A percentile compares a stretch with the other conserved stretches of the same genome.
Evolutionary conservation across 2,888 invertebrate genomes (phyloP).

Genomic region (Campopleginae sp.): DNA sequence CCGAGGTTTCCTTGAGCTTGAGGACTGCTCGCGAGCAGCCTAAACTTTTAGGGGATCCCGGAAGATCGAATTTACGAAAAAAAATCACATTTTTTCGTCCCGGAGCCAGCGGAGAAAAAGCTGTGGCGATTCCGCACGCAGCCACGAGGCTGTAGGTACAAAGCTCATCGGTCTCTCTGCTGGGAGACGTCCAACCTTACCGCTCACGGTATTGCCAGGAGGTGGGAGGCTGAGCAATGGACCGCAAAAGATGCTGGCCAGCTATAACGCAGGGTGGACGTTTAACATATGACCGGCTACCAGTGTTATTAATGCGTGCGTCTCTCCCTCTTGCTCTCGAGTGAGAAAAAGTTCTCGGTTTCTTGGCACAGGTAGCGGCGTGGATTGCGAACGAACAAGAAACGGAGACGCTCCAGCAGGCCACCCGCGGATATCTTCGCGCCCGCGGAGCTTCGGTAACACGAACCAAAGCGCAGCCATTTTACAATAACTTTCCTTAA

Average conservation of each 20-base stretch:
- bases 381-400: conserved; percentile 18
- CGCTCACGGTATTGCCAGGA: conserved; percentile 30
- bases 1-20: too few relatives aligned
- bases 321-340: conserved; percentile 58
- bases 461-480: conserved; percentile 32
- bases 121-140: conserved; percentile 55
- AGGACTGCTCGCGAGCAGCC: too few relatives aligned
- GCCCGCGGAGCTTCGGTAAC: conserved; percentile 24
- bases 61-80: too few relatives aligned
- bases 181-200: neutral
- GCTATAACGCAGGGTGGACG: conserved; percentile 80
- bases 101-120: too few relatives aligned
- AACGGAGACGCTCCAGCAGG: conserved; percentile 45
- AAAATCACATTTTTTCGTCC: too few relatives aligned
- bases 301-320: conserved; percentile 83
- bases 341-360: conserved; percentile 77
- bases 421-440: conserved; percentile 61
- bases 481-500: conserved; percentile 6
- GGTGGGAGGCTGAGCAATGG: conserved; percentile 44
- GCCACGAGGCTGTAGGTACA: conserved; percentile 67
- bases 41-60: too few relatives aligned
- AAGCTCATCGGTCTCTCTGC: conserved; percentile 60
- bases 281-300: conserved; percentile 84
- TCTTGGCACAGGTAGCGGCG: conserved; percentile 71
- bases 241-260: conserved; percentile 66